Percentiles rank a stretch among this genome's conserved stretches.
These are phyloP conservation scores for Gymnopithys bicolor DNA, from an alignment of 2,797 vertebrate genomes.

Conservation along the genomic window DNA sequence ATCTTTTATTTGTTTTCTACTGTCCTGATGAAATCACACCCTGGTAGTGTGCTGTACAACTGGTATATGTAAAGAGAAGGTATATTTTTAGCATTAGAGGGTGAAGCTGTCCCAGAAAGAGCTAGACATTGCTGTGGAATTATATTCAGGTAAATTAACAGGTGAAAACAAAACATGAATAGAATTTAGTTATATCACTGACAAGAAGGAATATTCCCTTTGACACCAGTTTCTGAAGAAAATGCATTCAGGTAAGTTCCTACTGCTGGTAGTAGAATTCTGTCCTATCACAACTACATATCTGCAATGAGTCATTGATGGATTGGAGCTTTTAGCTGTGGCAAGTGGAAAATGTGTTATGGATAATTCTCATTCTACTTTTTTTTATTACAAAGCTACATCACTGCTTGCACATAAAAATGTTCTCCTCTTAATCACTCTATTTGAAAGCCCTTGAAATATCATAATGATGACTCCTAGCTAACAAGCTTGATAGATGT, in stretches of 20 bases:
- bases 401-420: constrained; percentile 41
- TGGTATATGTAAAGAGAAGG: background rate
- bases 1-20: background rate
- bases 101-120: background rate
- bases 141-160: background rate
- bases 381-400: constrained; percentile 44
- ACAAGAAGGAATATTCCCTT: background rate
- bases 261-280: background rate
- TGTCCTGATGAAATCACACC: background rate
- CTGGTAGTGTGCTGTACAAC: fast-evolving
- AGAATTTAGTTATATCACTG: background rate
- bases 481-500: constrained; percentile 3
- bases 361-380: constrained; percentile 31
- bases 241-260: background rate
- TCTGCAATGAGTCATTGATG: background rate
- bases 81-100: background rate
- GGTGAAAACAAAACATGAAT: background rate
- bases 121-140: background rate
- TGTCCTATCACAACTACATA: fast-evolving
- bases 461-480: constrained; percentile 11
- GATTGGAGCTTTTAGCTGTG: constrained; percentile 17
- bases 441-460: constrained; percentile 32
- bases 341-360: constrained; percentile 32
- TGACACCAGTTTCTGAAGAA: background rate
- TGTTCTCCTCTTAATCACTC: constrained; percentile 34